A percentile compares a stretch with the other conserved stretches of the same genome.
Evolutionary conservation across 2,113 vertebrate species (phyloP).

Genomic region (Hippocampus barbouri): DNA sequence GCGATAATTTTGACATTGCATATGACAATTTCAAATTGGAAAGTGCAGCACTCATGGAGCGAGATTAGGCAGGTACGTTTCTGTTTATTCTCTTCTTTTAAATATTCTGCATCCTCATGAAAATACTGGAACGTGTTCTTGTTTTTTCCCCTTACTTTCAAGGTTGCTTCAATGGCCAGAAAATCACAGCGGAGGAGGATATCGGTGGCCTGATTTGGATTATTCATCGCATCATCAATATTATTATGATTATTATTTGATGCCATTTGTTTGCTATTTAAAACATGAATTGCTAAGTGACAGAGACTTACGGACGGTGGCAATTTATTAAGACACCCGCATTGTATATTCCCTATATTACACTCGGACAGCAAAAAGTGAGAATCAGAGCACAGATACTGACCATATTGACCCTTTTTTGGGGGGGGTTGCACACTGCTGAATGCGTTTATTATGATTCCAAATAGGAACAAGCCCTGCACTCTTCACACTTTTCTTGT

Average conservation of each 20-base stretch:
- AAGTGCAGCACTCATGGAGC: constrained; percentile 3
- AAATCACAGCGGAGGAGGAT: background rate
- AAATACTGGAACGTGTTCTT: background rate
- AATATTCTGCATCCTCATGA: background rate
- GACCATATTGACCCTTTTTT: background rate
- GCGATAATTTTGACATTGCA: constrained; percentile 52
- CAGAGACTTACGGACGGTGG: background rate
- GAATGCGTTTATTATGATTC: background rate
- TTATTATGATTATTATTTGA: too few species aligned
- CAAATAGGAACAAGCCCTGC: background rate
- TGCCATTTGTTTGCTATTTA: background rate
- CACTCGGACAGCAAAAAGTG: background rate
- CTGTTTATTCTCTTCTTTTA: background rate
- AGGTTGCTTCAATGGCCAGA: background rate
- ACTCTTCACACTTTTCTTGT: too few species aligned
- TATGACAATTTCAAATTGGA: constrained; percentile 28
- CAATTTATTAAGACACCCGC: background rate
- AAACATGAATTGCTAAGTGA: background rate
- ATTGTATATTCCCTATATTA: background rate
- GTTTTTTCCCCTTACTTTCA: background rate
- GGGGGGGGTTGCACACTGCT: background rate
- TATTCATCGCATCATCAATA: background rate
- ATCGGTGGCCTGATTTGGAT: background rate
- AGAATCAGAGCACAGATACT: background rate
- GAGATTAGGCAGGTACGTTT: constrained; percentile 19